Conservation (phyloP, 2,888 invertebrate species). For the Chelonus formosanus region DNA sequence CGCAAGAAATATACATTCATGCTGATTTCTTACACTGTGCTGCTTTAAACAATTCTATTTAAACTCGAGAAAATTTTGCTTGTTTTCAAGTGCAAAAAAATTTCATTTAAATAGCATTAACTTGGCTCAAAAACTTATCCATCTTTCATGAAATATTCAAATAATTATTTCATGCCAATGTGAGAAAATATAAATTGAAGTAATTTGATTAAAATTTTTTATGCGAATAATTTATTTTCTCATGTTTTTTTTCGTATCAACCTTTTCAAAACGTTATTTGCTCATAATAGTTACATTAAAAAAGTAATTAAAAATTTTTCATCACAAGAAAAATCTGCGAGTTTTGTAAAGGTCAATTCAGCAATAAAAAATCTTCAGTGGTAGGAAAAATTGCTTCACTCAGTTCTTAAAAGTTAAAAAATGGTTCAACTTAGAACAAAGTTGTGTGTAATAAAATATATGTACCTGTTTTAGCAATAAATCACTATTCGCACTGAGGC, state of each 20-base stretch:
- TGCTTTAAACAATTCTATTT: not conserved
- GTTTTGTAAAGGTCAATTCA: no score
- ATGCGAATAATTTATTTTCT: no score
- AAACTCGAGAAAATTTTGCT: slow-evolving; percentile 18
- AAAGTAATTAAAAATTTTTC: no score
- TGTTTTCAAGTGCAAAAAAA: slow-evolving; percentile 14
- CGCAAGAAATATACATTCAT: slow-evolving; percentile 21
- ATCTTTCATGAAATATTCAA: not conserved
- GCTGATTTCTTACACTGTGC: not conserved
- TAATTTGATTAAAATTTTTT: no score
- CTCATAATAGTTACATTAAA: no score
- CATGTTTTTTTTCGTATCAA: no score
- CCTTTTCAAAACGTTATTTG: no score
- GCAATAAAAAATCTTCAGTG: no score
- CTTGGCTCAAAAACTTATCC: not conserved
- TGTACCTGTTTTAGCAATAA: slow-evolving; percentile 89
- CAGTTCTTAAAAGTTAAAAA: no score
- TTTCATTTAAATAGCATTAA: not conserved
- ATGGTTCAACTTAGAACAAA: not conserved
- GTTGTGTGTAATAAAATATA: slow-evolving; percentile 2
- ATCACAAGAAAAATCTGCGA: no score
- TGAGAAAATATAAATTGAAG: not conserved
- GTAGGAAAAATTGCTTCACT: no score
- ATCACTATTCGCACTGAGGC: slow-evolving; percentile 91
- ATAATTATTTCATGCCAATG: slow-evolving; percentile 7